These are phyloP conservation scores for Champsocephalus gunnari DNA, from an alignment of 2,797 vertebrate species.

Conservation along the genomic window DNA sequence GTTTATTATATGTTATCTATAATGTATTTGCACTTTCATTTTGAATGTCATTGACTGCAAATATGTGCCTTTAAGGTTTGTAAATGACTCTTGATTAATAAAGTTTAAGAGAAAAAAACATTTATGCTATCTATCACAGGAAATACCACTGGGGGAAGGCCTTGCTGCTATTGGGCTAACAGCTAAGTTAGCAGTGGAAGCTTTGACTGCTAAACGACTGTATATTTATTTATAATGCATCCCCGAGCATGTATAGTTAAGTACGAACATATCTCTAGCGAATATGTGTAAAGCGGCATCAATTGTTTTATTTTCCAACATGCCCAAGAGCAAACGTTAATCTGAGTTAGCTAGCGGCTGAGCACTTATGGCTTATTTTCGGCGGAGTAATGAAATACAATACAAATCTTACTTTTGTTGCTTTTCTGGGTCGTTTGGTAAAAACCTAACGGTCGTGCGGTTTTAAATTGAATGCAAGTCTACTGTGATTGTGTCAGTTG, in stretches of 20 bases:
- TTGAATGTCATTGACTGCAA: no score
- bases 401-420: constrained; percentile 72
- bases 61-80: no score
- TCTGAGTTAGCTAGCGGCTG: constrained; percentile 22
- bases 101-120: no score
- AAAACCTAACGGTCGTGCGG: constrained; percentile 38
- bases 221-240: neutral
- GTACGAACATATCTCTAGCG: accelerated
- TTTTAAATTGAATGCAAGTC: neutral
- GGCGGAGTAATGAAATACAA: neutral
- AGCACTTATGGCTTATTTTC: neutral
- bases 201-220: neutral
- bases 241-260: accelerated
- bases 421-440: constrained; percentile 44
- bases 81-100: no score
- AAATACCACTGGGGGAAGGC: constrained; percentile 1
- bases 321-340: neutral
- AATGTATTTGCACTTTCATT: no score
- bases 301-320: neutral
- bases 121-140: neutral
- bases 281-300: accelerated
- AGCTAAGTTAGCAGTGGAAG: constrained; percentile 34
- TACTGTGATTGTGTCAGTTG: neutral
- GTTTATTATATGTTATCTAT: no score
- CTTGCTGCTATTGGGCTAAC: constrained; percentile 32